Conservation (phyloP, 2,113 vertebrate species). For the Periophthalmus modestus region DNA sequence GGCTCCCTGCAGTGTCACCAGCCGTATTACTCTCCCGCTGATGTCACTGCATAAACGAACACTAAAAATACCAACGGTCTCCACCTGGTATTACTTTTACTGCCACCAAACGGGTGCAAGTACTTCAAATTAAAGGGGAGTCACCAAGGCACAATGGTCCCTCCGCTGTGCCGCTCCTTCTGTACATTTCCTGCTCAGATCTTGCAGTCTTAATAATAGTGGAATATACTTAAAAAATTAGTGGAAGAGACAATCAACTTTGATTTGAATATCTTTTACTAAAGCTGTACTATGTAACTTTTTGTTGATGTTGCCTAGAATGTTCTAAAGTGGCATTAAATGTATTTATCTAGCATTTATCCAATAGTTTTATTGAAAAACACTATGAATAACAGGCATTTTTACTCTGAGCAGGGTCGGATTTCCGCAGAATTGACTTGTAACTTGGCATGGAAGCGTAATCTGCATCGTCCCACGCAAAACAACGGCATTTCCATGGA, state of each 20-base stretch:
- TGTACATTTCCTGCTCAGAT: slow-evolving; percentile 29
- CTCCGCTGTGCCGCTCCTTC: slow-evolving; percentile 20
- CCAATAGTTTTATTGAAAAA: too few species aligned
- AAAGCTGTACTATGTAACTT: too few species aligned
- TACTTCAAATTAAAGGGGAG: slow-evolving; percentile 21
- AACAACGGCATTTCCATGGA: too few species aligned
- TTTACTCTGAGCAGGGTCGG: too few species aligned
- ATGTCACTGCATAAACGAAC: not conserved
- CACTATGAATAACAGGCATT: too few species aligned
- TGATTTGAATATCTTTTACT: not conserved
- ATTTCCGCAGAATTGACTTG: too few species aligned
- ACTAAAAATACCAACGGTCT: slow-evolving; percentile 3
- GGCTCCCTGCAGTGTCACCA: slow-evolving; percentile 5
- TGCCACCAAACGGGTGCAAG: slow-evolving; percentile 34
- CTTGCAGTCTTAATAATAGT: slow-evolving; percentile 18
- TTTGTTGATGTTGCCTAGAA: too few species aligned
- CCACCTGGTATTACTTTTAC: slow-evolving; percentile 1
- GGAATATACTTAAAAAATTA: not conserved
- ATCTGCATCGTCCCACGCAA: too few species aligned
- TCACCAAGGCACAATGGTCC: slow-evolving; percentile 15
- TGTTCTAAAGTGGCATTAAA: too few species aligned
- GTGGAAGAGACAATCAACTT: slow-evolving; percentile 9
- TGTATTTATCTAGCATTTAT: too few species aligned
- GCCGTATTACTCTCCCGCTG: slow-evolving; percentile 22
- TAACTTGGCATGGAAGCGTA: too few species aligned